Base-by-base conservation (phyloP, 2,113 vertebrate species). In the Parotia lawesii region DNA sequence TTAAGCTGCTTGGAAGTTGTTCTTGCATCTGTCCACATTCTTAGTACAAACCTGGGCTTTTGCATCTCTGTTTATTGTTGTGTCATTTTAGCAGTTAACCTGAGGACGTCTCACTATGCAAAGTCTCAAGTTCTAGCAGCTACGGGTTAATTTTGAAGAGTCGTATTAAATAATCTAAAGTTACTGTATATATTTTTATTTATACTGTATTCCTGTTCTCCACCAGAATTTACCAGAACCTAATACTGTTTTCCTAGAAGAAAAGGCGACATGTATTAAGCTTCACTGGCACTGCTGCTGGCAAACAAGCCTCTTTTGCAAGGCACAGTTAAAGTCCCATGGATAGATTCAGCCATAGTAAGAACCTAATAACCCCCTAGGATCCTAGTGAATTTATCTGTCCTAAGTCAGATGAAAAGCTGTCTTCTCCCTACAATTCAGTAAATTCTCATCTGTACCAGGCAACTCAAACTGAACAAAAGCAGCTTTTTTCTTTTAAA, bases 111-210 rank as follows among this genome's bases (percentile, higher is more conserved):
- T 69, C 66, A 44, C 48, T 85, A 57, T 87, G 69, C 76, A 92
- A 83, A 87, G 45, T 67, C 40, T 84, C 28, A 61, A 88, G 37
- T 82, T 87, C 3, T 17, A 85, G 70, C 44, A 88, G 47, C 48
- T 85, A 89, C 0, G 6, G 85, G 85, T 87, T 92, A 76, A 64
- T 83, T 91, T 76, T 83, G 42, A 92, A 83, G 50, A 85, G 25
- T 56, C 22, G 10, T 60, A 50, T n/a, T 44, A 91, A 88, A 66
- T 45, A 77, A 60, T 67, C 60, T 86, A 8, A 77, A 70, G 23
- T 78, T 74, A 86, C 27, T 89, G 65, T 88, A 80, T 14, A 6
- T 85, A 29, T 66, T 93, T 92, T 77, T 92, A 76, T 89, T 96
- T 89, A 60, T 67, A 67, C 19, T 70, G 21, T 72, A 69, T 73